Conservation (phyloP, 1,140 invertebrate species). For the Calliopsis andreniformis region DNA sequence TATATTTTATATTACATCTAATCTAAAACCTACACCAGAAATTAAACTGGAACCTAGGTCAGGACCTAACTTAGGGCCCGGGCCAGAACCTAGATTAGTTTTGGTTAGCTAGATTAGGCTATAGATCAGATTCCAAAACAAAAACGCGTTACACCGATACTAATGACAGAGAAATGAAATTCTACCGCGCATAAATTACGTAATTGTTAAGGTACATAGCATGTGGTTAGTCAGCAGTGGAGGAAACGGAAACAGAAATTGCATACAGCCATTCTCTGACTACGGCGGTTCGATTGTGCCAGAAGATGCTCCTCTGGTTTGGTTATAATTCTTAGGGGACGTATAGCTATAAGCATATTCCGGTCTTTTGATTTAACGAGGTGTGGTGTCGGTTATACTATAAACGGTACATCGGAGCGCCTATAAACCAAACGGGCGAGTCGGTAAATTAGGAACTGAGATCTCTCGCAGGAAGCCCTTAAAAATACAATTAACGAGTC, state of each 20-base stretch:
- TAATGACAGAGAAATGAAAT: no score
- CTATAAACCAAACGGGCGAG: conserved; percentile 77
- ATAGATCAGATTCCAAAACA: no score
- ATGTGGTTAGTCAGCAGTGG: no score
- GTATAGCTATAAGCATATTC: conserved; percentile 68
- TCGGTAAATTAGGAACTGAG: conserved; percentile 76
- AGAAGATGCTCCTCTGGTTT: conserved; percentile 45
- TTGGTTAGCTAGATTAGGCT: no score
- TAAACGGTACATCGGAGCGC: conserved; percentile 72
- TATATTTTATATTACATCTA: no score
- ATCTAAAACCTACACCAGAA: no score
- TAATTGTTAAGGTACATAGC: no score
- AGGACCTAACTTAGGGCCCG: no score
- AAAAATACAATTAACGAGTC: conserved; percentile 78
- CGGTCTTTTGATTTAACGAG: conserved; percentile 77
- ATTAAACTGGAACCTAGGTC: no score
- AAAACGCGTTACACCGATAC: no score
- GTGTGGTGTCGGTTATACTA: conserved; percentile 77
- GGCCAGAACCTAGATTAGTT: no score
- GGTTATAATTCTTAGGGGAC: conserved; percentile 71
- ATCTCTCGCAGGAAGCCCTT: conserved; percentile 70
- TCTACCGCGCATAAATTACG: no score
- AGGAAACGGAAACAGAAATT: conserved; percentile 31
- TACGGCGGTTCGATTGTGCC: conserved; percentile 32
- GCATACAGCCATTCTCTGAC: background rate